These are phyloP conservation scores for Panulirus ornatus DNA, from an alignment of 1,140 invertebrate species.

Conservation along the genomic window DNA sequence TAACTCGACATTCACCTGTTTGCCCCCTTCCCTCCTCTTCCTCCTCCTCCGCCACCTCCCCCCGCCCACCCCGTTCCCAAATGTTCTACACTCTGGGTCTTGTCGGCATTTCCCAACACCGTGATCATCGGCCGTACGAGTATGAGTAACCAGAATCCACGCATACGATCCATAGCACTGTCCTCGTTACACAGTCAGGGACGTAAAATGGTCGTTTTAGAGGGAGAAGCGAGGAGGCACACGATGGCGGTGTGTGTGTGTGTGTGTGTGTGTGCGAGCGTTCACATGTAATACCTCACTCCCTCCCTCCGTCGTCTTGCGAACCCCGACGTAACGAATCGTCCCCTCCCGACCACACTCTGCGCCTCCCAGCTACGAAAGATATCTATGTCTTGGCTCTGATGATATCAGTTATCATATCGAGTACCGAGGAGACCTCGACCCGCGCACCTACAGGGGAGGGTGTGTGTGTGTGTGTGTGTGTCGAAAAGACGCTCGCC, in stretches of 20 bases:
- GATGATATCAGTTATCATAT: too few relatives aligned
- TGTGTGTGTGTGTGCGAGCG: neutral
- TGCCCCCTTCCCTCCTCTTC: neutral
- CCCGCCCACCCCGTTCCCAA: neutral
- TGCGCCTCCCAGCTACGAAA: too few relatives aligned
- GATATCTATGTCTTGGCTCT: too few relatives aligned
- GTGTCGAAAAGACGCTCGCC: too few relatives aligned
- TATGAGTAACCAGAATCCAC: too few relatives aligned
- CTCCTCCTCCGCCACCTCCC: too few relatives aligned
- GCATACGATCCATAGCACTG: too few relatives aligned
- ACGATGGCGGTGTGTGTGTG: neutral
- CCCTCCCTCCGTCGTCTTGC: neutral
- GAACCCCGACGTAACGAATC: neutral
- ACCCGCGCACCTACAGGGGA: too few relatives aligned
- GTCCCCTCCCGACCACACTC: neutral
- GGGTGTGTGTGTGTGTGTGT: too few relatives aligned
- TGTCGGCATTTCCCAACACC: neutral
- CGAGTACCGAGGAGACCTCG: too few relatives aligned
- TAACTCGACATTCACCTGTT: neutral
- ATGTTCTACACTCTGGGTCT: neutral
- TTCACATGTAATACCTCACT: neutral
- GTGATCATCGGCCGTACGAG: too few relatives aligned
- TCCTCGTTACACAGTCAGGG: too few relatives aligned
- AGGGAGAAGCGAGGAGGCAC: neutral
- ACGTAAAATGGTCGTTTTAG: neutral